These are phyloP conservation scores for Lumbricus terrestris DNA, from an alignment of 2,888 invertebrate genomes.

Conservation along the genomic window DNA sequence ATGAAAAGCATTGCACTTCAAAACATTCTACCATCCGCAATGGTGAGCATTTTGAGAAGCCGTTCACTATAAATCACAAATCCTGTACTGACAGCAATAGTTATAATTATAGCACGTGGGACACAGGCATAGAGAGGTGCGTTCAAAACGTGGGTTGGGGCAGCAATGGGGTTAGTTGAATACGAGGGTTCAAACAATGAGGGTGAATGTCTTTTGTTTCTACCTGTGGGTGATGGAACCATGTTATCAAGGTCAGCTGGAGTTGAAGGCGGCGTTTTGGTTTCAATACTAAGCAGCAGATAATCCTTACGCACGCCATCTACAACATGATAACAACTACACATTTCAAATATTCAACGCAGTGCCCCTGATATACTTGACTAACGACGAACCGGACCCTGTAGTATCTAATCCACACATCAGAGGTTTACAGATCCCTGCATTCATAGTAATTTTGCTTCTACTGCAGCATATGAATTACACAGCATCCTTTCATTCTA, in stretches of 20 bases:
- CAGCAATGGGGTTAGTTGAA: background rate
- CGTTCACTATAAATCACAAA: background rate
- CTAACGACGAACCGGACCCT: background rate
- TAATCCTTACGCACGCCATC: background rate
- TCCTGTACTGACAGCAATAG: too few relatives aligned
- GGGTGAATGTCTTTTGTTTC: background rate
- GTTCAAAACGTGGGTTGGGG: background rate
- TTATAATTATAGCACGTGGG: too few relatives aligned
- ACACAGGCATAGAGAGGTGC: background rate
- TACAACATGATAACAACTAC: background rate
- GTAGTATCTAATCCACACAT: background rate
- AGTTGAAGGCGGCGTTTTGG: slow-evolving; percentile 30
- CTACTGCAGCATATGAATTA: too few relatives aligned
- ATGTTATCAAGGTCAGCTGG: slow-evolving; percentile 20
- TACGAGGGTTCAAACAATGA: background rate
- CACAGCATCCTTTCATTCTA: too few relatives aligned
- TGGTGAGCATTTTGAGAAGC: background rate
- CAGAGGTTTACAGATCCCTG: too few relatives aligned
- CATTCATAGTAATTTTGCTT: too few relatives aligned
- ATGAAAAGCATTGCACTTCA: background rate
- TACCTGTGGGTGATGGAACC: background rate
- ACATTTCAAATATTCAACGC: background rate
- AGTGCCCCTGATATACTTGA: background rate
- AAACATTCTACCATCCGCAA: background rate
- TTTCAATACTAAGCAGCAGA: background rate